A percentile compares a stretch with the other conserved stretches of the same genome.
phyloP scores from a whole-genome alignment of 2,888 invertebrate species.

The Aphrophora alni region DNA sequence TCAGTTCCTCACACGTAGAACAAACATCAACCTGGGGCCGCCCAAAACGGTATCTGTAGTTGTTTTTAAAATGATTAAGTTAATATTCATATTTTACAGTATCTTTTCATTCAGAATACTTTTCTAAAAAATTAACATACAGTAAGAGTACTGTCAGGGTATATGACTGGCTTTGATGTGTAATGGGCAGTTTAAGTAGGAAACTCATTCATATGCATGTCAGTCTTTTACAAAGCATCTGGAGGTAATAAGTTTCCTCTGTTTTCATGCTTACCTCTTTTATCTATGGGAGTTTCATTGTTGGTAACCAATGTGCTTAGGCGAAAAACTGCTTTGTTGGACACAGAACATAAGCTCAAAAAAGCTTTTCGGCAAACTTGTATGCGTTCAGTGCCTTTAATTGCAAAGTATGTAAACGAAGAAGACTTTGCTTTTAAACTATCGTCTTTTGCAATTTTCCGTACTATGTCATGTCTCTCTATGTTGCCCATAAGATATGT shows the following conservation, averaged over 20 bases:
- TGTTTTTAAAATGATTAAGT: no score
- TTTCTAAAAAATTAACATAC: neutral
- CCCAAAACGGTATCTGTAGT: neutral
- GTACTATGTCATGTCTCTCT: neutral
- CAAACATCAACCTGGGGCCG: no score
- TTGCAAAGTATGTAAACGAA: neutral
- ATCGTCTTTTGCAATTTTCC: neutral
- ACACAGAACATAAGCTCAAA: neutral
- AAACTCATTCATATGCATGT: neutral
- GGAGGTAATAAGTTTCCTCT: neutral
- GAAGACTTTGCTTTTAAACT: neutral
- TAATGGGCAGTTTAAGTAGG: neutral
- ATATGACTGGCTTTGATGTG: neutral
- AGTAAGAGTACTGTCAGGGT: neutral
- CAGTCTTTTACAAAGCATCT: neutral
- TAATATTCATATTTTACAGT: conserved; percentile 4
- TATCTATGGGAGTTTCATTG: neutral
- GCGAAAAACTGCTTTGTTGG: neutral
- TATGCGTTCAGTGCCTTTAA: neutral
- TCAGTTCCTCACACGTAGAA: no score
- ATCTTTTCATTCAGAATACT: neutral
- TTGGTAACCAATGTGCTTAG: neutral
- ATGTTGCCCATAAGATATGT: neutral
- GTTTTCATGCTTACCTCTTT: neutral
- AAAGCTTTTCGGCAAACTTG: neutral